Conservation (phyloP, 2,113 vertebrate genomes). For the Parus major region DNA sequence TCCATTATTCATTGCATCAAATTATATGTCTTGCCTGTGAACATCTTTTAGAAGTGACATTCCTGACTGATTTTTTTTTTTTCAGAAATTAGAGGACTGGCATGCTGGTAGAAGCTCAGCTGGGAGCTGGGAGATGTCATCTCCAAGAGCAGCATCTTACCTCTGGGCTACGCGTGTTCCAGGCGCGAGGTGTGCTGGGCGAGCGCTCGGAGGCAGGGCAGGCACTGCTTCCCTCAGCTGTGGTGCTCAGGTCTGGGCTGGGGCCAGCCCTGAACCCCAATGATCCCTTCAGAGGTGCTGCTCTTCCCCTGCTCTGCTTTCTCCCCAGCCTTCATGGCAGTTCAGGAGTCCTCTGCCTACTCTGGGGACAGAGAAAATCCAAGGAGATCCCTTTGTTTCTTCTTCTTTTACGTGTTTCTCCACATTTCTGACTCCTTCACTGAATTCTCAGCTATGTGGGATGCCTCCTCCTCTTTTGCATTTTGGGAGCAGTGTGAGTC, state of each 20-base stretch:
- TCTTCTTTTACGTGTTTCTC: background rate
- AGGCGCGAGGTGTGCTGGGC: background rate
- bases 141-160: background rate
- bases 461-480: background rate
- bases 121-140: background rate
- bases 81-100: background rate
- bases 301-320: background rate
- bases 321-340: background rate
- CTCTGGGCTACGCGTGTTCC: accelerated
- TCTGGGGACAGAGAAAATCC: background rate
- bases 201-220: background rate
- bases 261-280: accelerated
- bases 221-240: background rate
- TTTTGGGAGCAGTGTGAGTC: background rate
- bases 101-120: background rate
- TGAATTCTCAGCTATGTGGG: background rate
- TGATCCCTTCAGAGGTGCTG: background rate
- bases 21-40: background rate
- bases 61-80: background rate
- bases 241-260: accelerated
- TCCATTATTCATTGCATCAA: background rate
- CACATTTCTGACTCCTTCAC: background rate
- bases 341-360: background rate
- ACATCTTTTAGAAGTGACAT: background rate
- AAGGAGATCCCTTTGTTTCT: background rate